Base-by-base conservation (phyloP, 2,888 invertebrate species). In the Periphyllus acericola region DNA sequence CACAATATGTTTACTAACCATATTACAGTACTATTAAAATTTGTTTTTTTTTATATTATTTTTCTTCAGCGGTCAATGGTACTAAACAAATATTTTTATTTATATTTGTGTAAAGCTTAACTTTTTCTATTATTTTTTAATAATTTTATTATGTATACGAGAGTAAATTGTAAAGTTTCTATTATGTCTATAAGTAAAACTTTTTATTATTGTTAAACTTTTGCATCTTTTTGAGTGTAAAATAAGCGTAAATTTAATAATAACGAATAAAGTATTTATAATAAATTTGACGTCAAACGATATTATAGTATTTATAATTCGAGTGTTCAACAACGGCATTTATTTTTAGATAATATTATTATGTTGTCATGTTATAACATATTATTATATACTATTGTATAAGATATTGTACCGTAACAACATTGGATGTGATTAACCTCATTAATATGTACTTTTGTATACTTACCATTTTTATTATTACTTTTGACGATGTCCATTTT, bases 371-470 rank as follows among this genome's bases (percentile, higher is more conserved):
- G 46, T 74, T 74, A 40, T 36, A 87, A 72, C 66, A 40, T 55
- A 71, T 68, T 68, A 76, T 76, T 85, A 68, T 55, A 80, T 60
- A 40, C 74, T 87, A 74, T 60, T 87, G 60, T 81, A 81, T 80
- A 66, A 80, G 40, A 72, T 78, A 81, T 82, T 29, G 8, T 86
- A 74, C 14, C 29, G 17, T 66, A 81, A 81, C 72, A 66, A 80
- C 74, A 36, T 80, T 46, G 81, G 81, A 87, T 87, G 87, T 87
- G 87, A 87, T 81, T 87, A 87, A 87, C 80, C 81, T 87, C 66
- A 80, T 87, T 87, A 81, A 81, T 85, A 78, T 87, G 87, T 87
- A 87, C 80, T 87, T 87, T 87, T 87, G 87, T 87, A 87, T 87
- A 87, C 87, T 87, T 87, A 87, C 87, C 81, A 87, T 87, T 74